Conservation (phyloP, 1,140 invertebrate genomes). For the Drosophila repletoides region DNA sequence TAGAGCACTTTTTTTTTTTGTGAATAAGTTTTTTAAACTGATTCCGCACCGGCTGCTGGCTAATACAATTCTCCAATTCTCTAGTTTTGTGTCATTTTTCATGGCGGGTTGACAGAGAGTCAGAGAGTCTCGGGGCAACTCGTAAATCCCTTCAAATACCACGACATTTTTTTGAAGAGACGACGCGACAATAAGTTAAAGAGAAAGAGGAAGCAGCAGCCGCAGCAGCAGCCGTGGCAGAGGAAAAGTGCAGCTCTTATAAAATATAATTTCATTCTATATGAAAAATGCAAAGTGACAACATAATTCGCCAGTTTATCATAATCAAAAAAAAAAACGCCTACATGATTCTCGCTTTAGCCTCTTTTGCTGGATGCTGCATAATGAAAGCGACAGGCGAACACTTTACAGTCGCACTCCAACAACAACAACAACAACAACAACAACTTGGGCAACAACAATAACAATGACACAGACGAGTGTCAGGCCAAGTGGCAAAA, state of each 20-base stretch:
- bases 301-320: constrained; percentile 82
- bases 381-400: constrained; percentile 62
- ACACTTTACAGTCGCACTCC: constrained; percentile 66
- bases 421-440: constrained; percentile 34
- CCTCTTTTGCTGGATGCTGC: constrained; percentile 49
- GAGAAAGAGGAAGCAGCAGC: constrained; percentile 10
- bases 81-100: constrained; percentile 56
- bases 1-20: constrained; percentile 16
- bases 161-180: constrained; percentile 61
- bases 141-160: constrained; percentile 77
- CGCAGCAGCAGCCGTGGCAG: not conserved
- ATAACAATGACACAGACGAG: constrained; percentile 69
- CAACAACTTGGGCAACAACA: constrained; percentile 17
- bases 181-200: constrained; percentile 47
- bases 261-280: constrained; percentile 81
- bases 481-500: constrained; percentile 73
- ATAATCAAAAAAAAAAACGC: constrained; percentile 82
- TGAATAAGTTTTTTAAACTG: constrained; percentile 3
- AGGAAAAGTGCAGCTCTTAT: constrained; percentile 42
- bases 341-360: too few relatives aligned
- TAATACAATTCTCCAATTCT: constrained; percentile 47
- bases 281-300: constrained; percentile 82
- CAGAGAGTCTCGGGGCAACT: constrained; percentile 47
- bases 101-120: constrained; percentile 46
- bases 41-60: constrained; percentile 22